Percentiles rank a stretch among this genome's conserved stretches.
phyloP scores from a whole-genome alignment of 2,797 vertebrate genomes.

The Lerista edwardsae region DNA sequence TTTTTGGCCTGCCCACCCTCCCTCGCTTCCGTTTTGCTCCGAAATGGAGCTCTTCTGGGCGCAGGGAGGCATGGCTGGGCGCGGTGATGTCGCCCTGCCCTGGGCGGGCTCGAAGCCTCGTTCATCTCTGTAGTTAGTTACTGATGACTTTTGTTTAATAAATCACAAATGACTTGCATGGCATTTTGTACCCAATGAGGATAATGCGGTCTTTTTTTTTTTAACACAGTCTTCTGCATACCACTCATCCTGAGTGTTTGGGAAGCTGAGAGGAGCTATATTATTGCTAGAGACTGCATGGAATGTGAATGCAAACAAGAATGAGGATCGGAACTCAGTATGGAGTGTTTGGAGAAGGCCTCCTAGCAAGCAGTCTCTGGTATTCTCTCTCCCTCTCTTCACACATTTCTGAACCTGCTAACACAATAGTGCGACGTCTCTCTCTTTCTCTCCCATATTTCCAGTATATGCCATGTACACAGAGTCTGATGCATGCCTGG shows the following conservation, averaged over 20 bases:
- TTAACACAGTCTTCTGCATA: too few species aligned
- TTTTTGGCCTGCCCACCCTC: too few species aligned
- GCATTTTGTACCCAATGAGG: not conserved
- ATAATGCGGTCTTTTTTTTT: not conserved
- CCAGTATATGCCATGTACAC: not conserved
- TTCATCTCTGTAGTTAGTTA: too few species aligned
- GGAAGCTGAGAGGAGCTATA: not conserved
- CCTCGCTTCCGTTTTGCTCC: too few species aligned
- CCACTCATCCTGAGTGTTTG: not conserved
- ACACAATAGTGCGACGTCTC: not conserved
- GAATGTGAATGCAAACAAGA: not conserved
- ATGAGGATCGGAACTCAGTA: not conserved
- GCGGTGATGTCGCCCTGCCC: too few species aligned
- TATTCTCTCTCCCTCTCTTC: not conserved
- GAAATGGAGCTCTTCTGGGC: too few species aligned
- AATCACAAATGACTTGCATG: not conserved
- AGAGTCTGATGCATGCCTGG: not conserved
- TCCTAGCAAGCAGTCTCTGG: fast-evolving
- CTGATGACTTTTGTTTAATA: not conserved
- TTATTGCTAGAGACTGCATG: not conserved
- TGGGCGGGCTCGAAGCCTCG: too few species aligned
- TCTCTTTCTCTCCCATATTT: not conserved
- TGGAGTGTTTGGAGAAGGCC: fast-evolving
- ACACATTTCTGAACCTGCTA: fast-evolving
- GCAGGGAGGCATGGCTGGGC: too few species aligned